A percentile compares a stretch with the other conserved stretches of the same genome.
phyloP scores from a whole-genome alignment of 2,113 vertebrate genomes.

The Paedocypris sp. region DNA sequence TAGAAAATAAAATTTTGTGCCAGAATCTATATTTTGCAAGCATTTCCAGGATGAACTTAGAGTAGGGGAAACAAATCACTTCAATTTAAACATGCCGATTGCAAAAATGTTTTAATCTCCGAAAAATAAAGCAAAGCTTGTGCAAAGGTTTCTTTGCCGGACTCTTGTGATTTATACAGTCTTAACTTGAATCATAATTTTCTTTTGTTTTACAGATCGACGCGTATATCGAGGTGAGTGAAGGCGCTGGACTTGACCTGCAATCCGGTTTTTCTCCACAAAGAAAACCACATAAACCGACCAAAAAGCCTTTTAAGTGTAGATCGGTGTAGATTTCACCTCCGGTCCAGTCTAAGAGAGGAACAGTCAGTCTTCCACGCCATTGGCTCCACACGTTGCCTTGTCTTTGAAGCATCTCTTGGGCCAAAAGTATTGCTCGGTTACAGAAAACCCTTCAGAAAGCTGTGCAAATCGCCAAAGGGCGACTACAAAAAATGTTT shows the following conservation, averaged over 20 bases:
- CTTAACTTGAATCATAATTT: slow-evolving; percentile 4
- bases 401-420: slow-evolving; percentile 23
- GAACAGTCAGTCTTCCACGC: too few relatives aligned
- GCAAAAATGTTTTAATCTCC: too few relatives aligned
- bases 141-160: too few relatives aligned
- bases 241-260: slow-evolving; percentile 41
- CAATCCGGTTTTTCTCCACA: too few relatives aligned
- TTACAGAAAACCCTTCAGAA: slow-evolving; percentile 17
- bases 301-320: slow-evolving; percentile 53
- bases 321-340: slow-evolving; percentile 25
- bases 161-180: slow-evolving; percentile 1
- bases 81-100: too few relatives aligned
- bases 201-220: slow-evolving; percentile 66
- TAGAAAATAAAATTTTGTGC: too few relatives aligned
- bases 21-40: too few relatives aligned
- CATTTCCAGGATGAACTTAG: too few relatives aligned
- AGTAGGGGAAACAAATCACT: too few relatives aligned
- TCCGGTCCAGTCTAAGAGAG: slow-evolving; percentile 48
- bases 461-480: slow-evolving; percentile 27
- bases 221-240: slow-evolving; percentile 84
- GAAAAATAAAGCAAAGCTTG: too few relatives aligned
- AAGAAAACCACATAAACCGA: too few relatives aligned
- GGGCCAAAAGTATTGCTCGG: slow-evolving; percentile 13
- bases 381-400: slow-evolving; percentile 9
- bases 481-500: slow-evolving; percentile 16